These are phyloP conservation scores for Cyaniris semiargus DNA, from an alignment of 2,888 invertebrate genomes.

Conservation along the genomic window DNA sequence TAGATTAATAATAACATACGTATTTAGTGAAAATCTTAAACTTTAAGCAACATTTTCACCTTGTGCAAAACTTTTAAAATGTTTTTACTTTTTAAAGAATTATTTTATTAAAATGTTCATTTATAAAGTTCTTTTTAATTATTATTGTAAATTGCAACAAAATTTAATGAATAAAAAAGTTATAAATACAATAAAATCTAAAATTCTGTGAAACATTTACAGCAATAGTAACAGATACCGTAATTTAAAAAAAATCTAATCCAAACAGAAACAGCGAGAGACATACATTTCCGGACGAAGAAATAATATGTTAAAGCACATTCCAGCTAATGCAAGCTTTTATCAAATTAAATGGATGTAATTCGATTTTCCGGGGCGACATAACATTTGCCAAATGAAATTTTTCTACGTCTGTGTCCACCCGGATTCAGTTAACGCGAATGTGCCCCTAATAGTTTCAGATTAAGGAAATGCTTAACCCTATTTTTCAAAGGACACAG, in stretches of 20 bases:
- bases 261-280: neutral
- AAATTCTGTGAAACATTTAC: too few relatives aligned
- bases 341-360: conserved; percentile 43
- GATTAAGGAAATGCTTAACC: conserved; percentile 16
- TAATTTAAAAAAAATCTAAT: neutral
- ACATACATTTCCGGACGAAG: neutral
- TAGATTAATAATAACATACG: too few relatives aligned
- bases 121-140: too few relatives aligned
- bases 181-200: too few relatives aligned
- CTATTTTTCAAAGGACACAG: neutral
- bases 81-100: too few relatives aligned
- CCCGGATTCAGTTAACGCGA: neutral
- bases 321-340: conserved; percentile 44
- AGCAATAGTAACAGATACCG: too few relatives aligned
- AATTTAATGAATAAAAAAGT: too few relatives aligned
- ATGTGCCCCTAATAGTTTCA: conserved; percentile 4
- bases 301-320: conserved; percentile 20
- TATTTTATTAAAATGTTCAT: too few relatives aligned
- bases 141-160: too few relatives aligned
- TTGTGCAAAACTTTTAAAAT: too few relatives aligned
- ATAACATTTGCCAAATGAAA: conserved; percentile 26
- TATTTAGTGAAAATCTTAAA: too few relatives aligned
- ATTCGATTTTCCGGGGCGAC: conserved; percentile 39
- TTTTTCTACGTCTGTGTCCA: conserved; percentile 23
- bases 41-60: too few relatives aligned